A percentile compares a stretch with the other conserved stretches of the same genome.
Evolutionary conservation across 2,888 invertebrate species (phyloP).

Genomic region (Oxytorus armatus): DNA sequence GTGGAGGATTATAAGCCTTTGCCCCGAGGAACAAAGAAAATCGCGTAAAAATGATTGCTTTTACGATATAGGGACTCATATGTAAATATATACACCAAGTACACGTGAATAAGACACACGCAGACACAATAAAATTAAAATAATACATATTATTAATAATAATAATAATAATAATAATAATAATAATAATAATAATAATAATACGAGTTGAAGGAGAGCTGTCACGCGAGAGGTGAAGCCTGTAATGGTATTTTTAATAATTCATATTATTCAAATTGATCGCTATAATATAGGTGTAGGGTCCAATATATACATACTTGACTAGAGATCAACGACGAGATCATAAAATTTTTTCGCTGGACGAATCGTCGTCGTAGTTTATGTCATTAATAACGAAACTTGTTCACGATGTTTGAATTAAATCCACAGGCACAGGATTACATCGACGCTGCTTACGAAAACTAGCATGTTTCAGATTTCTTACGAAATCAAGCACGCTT

Average conservation of each 20-base stretch:
- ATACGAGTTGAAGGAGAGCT: constrained; percentile 35
- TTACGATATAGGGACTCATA: constrained; percentile 52
- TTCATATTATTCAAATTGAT: constrained; percentile 63
- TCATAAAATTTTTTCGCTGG: constrained; percentile 24
- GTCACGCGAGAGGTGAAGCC: constrained; percentile 38
- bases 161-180: constrained; percentile 34
- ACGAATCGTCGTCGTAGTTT: constrained; percentile 23
- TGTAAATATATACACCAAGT: constrained; percentile 67
- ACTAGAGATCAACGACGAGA: constrained; percentile 43
- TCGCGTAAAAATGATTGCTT: constrained; percentile 34
- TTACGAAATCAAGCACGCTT: too few species aligned
- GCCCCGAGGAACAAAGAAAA: constrained; percentile 52
- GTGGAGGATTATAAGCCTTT: constrained; percentile 65
- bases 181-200: constrained; percentile 46
- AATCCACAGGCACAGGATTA: constrained; percentile 4
- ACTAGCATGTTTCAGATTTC: too few species aligned
- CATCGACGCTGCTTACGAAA: not conserved
- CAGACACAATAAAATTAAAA: constrained; percentile 50
- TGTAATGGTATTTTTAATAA: constrained; percentile 67
- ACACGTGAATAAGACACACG: constrained; percentile 54
- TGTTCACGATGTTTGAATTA: constrained; percentile 5
- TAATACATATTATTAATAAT: constrained; percentile 23
- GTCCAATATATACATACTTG: constrained; percentile 67
- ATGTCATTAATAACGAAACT: constrained; percentile 3
- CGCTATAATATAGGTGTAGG: constrained; percentile 69